Conservation (phyloP, 2,113 vertebrate genomes). For the Anarhynchus alexandrinus region DNA sequence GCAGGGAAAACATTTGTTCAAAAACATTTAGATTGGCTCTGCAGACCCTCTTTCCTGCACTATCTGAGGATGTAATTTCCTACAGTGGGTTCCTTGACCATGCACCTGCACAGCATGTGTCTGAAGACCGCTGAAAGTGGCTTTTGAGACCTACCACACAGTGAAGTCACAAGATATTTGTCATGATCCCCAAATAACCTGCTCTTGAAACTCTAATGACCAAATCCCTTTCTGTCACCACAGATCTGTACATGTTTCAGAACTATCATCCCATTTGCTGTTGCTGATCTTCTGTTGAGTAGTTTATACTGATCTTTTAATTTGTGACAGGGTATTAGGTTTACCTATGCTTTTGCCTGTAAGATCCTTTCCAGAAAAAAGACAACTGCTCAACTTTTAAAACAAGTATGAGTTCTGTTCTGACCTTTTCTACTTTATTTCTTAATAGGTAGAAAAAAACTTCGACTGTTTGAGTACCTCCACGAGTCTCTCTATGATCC, state of each 20-base stretch:
- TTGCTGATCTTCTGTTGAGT: neutral
- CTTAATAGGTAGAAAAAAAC: conserved; percentile 86
- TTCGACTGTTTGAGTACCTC: conserved; percentile 92
- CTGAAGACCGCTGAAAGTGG: neutral
- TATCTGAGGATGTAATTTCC: neutral
- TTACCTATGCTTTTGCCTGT: neutral
- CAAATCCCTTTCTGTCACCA: neutral
- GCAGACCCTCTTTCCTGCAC: neutral
- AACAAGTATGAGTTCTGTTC: neutral
- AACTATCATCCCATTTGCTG: neutral
- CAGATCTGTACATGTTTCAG: neutral
- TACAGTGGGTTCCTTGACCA: neutral
- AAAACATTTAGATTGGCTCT: neutral
- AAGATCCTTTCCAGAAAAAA: neutral
- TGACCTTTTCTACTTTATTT: neutral
- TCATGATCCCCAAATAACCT: neutral
- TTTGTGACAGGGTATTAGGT: neutral
- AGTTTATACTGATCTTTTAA: neutral
- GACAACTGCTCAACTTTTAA: neutral
- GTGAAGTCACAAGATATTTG: neutral
- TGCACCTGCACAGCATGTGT: neutral
- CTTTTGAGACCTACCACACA: neutral
- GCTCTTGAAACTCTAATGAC: neutral
- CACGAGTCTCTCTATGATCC: conserved; percentile 86
- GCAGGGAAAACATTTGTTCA: neutral